These are phyloP conservation scores for Spisula solida DNA, from an alignment of 2,888 invertebrate species.

Conservation along the genomic window DNA sequence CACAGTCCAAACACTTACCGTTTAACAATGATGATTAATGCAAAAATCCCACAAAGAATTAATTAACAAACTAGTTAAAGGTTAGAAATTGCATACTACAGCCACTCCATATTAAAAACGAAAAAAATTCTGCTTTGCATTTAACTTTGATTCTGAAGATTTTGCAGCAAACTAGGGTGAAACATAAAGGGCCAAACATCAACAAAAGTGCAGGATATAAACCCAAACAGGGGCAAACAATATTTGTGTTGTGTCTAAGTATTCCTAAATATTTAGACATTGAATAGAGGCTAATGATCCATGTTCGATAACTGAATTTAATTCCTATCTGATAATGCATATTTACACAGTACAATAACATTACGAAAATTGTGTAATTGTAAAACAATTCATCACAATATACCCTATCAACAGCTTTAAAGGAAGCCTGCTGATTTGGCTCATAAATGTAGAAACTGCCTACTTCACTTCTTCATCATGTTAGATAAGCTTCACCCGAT, in stretches of 20 bases:
- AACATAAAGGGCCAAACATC: constrained; percentile 18
- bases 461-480: no score
- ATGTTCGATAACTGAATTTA: constrained; percentile 36
- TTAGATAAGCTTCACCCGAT: no score
- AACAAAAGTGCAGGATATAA: background rate
- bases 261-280: constrained; percentile 24
- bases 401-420: constrained; percentile 41
- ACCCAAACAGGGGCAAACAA: constrained; percentile 15
- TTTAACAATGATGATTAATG: background rate
- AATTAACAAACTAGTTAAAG: background rate
- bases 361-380: constrained; percentile 37
- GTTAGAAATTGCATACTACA: background rate
- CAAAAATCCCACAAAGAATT: background rate
- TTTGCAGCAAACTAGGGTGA: constrained; percentile 17
- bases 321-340: constrained; percentile 42
- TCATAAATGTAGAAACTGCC: background rate
- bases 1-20: no score
- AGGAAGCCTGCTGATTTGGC: background rate
- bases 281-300: constrained; percentile 31
- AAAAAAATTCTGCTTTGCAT: constrained; percentile 16
- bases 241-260: constrained; percentile 14
- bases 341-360: constrained; percentile 43
- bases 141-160: background rate
- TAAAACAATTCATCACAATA: constrained; percentile 30
- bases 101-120: constrained; percentile 12